These are phyloP conservation scores for Dasyprocta punctata DNA, from an alignment of 2,113 vertebrate species.

Conservation along the genomic window DNA sequence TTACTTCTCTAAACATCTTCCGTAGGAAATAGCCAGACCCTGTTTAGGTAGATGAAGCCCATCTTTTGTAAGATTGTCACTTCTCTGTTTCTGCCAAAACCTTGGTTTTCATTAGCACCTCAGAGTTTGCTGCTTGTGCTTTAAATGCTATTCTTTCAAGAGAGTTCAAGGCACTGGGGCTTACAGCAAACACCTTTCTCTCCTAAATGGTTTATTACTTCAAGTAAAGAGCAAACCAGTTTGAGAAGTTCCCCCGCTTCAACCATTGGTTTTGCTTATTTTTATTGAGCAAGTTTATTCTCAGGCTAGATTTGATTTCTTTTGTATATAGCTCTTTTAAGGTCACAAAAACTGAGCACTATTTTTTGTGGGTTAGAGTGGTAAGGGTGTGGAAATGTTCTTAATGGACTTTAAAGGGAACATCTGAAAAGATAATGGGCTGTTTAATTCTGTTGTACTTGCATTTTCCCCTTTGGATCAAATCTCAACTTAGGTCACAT, in stretches of 20 bases:
- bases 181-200: conserved; percentile 57
- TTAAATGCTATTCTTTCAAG: conserved; percentile 48
- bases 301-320: neutral
- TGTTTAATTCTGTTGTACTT: conserved; percentile 30
- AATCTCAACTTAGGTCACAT: neutral
- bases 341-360: neutral
- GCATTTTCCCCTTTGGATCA: neutral
- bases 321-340: conserved; percentile 16
- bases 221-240: conserved; percentile 48
- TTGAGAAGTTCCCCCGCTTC: neutral
- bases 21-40: conserved; percentile 66
- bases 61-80: conserved; percentile 32
- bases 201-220: conserved; percentile 22
- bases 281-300: conserved; percentile 45
- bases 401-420: conserved; percentile 12
- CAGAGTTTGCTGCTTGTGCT: conserved; percentile 37
- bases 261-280: conserved; percentile 29
- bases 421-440: neutral
- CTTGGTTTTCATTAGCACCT: conserved; percentile 71
- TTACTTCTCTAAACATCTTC: conserved; percentile 64
- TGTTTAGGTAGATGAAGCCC: conserved; percentile 9
- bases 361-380: neutral
- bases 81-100: conserved; percentile 47
- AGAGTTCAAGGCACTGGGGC: conserved; percentile 77
- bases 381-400: conserved; percentile 23